Percentiles rank a stretch among this genome's conserved stretches.
Conservation (phyloP, 2,113 vertebrate species). For the Haplochromis burtoni region DNA sequence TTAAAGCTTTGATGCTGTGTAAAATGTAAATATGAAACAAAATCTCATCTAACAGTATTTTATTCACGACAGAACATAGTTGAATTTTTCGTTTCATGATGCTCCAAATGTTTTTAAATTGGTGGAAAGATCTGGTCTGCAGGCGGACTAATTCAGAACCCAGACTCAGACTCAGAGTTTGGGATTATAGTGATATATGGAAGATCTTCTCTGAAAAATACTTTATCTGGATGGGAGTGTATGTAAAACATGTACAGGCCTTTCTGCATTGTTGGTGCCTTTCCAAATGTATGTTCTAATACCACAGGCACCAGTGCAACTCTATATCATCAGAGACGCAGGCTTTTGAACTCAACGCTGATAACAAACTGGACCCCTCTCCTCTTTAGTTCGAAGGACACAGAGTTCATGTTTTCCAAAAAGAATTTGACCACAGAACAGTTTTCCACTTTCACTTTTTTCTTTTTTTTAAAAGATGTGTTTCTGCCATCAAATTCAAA, state of each 20-base stretch:
- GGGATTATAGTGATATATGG: background rate
- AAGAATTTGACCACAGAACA: background rate
- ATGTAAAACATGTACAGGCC: background rate
- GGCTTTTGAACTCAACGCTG: background rate
- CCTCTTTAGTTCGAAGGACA: background rate
- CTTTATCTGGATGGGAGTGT: background rate
- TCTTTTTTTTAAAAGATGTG: background rate
- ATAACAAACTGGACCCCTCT: background rate
- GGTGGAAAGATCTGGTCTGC: background rate
- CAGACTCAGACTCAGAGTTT: background rate
- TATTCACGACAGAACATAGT: background rate
- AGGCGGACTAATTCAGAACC: background rate
- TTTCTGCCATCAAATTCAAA: background rate
- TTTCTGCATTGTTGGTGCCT: background rate
- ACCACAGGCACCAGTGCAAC: background rate
- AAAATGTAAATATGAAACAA: background rate
- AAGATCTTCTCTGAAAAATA: background rate
- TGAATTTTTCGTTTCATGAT: background rate
- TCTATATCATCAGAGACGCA: background rate
- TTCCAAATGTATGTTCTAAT: background rate
- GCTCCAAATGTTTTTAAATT: background rate
- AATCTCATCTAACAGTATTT: background rate
- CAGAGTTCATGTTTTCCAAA: background rate
- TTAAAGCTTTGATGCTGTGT: background rate
- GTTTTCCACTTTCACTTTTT: background rate